Base-by-base conservation (phyloP, 2,888 invertebrate genomes). In the Clunio marinus region DNA sequence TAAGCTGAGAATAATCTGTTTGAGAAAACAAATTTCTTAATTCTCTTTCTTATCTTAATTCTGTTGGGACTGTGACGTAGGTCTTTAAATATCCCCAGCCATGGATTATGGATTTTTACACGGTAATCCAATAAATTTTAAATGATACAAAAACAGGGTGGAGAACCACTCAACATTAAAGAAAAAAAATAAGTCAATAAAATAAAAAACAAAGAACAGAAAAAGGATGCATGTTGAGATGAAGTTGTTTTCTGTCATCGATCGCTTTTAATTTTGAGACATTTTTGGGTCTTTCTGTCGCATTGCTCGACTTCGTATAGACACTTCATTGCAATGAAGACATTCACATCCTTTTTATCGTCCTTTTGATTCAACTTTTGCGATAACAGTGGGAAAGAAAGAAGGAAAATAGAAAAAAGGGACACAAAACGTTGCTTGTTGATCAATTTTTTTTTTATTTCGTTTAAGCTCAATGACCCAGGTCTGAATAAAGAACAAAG, bases 241-340 rank as follows among this genome's bases (percentile, higher is more conserved):
- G 27, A 57, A 57, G 57, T 57, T 27, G 57, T 57, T 57, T 57
- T 24, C 57, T 57, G 57, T 57, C 57, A 57, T 57, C 57, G 57
- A 57, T 57, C 57, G 57, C 13, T 57, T 57, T 57, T 5, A 5
- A 22, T 57, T 25, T 57, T 20, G 27, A 27, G 10, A n/a, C 25
- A 7, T 45, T 45, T 55, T 17, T 32, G 10, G 4, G 55, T 55
- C 24, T 7, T 55, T 32, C 13, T 32, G 35, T 46, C 5, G 46
- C 46, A 46, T 5, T 46, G n/a, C 32, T 20, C 32, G 24, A n/a
- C 35, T 17, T 28, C 41, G 4, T 17, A 4, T 17, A 57, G 57
- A 63, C 63, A 46, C 20, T 17, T 7, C 5, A 27, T 8, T 8
- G 35, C 22, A 46, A 63, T 63, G n/a, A 62, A 62, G 62, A 62